A percentile compares a stretch with the other conserved stretches of the same genome.
Conservation (phyloP, 2,888 invertebrate genomes). For the Apamea crenata region DNA sequence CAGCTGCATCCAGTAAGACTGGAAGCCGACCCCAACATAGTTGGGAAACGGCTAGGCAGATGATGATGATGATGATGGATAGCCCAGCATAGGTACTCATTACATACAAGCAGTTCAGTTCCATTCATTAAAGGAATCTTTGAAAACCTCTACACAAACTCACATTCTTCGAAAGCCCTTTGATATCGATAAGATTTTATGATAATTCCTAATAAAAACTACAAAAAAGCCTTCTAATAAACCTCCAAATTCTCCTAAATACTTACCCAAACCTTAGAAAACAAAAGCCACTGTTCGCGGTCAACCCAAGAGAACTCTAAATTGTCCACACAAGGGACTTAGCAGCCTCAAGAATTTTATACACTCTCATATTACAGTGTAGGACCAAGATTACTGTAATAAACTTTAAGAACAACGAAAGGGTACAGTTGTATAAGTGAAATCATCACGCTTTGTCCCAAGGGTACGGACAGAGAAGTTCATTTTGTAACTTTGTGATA, state of each 20-base stretch:
- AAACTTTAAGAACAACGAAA: conserved; percentile 61
- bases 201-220: background rate
- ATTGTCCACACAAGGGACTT: conserved; percentile 50
- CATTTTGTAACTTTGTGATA: conserved; percentile 48
- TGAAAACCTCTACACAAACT: background rate
- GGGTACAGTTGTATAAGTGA: conserved; percentile 59
- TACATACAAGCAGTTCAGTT: no score
- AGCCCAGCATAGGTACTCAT: background rate
- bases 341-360: conserved; percentile 59
- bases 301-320: conserved; percentile 61
- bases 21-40: no score
- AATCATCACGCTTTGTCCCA: conserved; percentile 61
- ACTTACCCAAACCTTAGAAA: conserved; percentile 29
- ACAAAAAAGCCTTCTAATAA: background rate
- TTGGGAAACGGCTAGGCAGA: no score
- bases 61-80: background rate
- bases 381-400: conserved; percentile 63
- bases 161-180: background rate
- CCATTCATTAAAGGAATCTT: background rate
- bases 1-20: no score
- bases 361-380: conserved; percentile 58
- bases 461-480: conserved; percentile 41
- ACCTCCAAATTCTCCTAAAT: conserved; percentile 8
- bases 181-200: background rate
- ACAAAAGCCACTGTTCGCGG: conserved; percentile 43